Evolutionary conservation across 2,888 invertebrate genomes (phyloP), one percentile per base, ranked within the genome.

Genomic region (Cheiracanthium punctorium): DNA sequence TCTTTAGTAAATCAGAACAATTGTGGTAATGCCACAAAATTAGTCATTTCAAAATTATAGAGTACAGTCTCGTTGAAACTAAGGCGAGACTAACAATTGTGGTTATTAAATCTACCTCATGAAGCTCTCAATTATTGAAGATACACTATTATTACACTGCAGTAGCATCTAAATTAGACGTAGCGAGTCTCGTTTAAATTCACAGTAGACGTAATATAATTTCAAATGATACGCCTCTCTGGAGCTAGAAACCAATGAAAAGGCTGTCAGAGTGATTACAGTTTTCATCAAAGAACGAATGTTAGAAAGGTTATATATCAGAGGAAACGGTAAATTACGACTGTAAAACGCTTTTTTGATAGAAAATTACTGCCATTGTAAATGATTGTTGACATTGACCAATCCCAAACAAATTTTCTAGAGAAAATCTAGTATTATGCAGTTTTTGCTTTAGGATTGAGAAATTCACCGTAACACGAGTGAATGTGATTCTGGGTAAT

Each of bases 91-190:
- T 48, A 48, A 48, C 48, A 48, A 10, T 2, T 48, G 17, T 48
- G 48, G 67, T 82, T 82, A 82, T 82, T 82, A 82, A 82, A 82
- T 77, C 77, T 77, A 76, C 74, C 64, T 24, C 33, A 65, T 67
- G 77, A 77, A 72, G 41, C 82, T 82, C 82, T 77, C 82, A 82
- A 82, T 82, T 82, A 82, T 72, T 82, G 77, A 82, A 82, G 82
- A 77, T 71, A 76, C 82, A 76, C 82, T 76, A 70, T 82, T 82
- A 77, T 77, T 77, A 72, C 48, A 48, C 70, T 17, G 37, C 65
- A 76, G 70, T 58, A 64, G 76, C 76, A 70, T 72, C 77, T 82
- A 82, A 82, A 77, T 82, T 77, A 77, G 37, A 65, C 77, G 28
- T 71, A 69, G 77, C 37, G 77, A 77, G 77, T 65, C 48, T 17